Conservation (phyloP, 2,797 vertebrate species). For the Diceros bicornis region DNA sequence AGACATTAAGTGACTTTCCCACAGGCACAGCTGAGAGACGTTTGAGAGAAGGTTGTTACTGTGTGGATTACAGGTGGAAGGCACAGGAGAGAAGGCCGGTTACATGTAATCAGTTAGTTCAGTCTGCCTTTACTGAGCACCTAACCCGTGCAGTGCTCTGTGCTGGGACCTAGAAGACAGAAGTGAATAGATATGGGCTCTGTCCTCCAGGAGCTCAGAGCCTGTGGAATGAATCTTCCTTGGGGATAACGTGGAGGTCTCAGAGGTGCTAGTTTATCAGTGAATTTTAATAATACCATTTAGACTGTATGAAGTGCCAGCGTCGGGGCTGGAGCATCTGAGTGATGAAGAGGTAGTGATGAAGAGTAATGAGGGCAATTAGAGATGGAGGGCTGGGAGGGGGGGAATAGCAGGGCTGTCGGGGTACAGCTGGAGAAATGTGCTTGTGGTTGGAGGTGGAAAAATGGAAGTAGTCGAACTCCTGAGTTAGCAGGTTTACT, state of each 20-base stretch:
- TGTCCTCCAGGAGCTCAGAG: not conserved
- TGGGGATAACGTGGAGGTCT: not conserved
- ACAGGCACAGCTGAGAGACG: not conserved
- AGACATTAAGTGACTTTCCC: not conserved
- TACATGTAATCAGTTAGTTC: not conserved
- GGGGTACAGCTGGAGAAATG: accelerated
- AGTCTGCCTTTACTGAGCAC: not conserved
- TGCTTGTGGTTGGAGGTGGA: not conserved
- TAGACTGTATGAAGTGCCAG: not conserved
- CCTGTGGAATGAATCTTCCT: not conserved
- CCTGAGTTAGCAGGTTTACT: not conserved
- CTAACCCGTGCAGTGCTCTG: accelerated
- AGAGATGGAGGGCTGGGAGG: not conserved
- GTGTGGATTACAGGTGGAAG: not conserved
- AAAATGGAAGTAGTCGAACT: not conserved
- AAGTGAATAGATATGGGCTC: not conserved
- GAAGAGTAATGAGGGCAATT: not conserved
- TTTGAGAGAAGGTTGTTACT: not conserved
- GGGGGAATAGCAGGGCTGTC: too few relatives aligned
- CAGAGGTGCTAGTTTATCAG: not conserved
- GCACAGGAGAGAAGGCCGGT: not conserved
- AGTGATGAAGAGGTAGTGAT: not conserved
- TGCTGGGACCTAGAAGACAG: not conserved
- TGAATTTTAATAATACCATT: not conserved
- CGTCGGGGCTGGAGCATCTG: not conserved